phyloP scores from a whole-genome alignment of 2,113 vertebrate species.

The Takifugu flavidus region DNA sequence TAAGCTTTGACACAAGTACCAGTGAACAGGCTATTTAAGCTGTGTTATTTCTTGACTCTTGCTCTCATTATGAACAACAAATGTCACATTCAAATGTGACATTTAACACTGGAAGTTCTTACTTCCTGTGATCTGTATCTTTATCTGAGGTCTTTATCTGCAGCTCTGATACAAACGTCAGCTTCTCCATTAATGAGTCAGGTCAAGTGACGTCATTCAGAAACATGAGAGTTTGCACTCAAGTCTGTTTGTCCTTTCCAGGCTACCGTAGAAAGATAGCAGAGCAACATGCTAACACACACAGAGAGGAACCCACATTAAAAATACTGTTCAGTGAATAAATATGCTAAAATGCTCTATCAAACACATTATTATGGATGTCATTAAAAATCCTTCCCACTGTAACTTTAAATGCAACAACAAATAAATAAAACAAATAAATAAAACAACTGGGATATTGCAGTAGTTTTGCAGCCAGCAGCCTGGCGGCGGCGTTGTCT shows the following conservation, averaged over 20 bases:
- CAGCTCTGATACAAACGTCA: conserved; percentile 4
- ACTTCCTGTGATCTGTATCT: conserved; percentile 8
- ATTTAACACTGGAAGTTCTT: conserved; percentile 6
- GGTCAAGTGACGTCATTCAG: background rate
- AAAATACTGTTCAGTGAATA: no score
- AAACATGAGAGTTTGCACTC: background rate
- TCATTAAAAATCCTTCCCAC: background rate
- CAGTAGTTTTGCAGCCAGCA: background rate
- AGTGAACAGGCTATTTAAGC: background rate
- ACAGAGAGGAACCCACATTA: no score
- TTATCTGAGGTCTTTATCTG: conserved; percentile 8
- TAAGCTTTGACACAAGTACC: background rate
- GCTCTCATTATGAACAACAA: conserved; percentile 8
- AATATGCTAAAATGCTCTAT: no score
- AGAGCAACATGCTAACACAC: no score
- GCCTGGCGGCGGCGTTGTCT: background rate
- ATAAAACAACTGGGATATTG: no score
- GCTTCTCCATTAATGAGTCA: background rate
- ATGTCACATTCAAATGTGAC: conserved; percentile 33
- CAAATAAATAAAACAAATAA: no score
- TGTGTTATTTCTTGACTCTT: background rate
- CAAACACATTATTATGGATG: no score
- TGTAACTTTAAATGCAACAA: no score
- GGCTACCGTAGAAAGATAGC: no score
- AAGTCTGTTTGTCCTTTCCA: no score